phyloP scores from a whole-genome alignment of 2,113 vertebrate genomes.

The Crotalus viridis region DNA sequence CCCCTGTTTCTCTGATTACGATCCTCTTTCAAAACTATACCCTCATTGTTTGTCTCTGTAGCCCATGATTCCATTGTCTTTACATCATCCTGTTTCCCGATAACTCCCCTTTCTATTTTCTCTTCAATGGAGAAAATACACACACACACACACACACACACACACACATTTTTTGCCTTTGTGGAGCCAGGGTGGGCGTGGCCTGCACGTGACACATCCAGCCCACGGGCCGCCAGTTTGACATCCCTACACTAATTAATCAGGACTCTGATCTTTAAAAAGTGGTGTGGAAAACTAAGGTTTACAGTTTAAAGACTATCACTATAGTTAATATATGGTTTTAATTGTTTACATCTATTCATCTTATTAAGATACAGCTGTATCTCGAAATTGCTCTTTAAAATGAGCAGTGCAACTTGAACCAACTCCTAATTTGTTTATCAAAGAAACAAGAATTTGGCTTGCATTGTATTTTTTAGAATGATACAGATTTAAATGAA shows the following conservation, averaged over 20 bases:
- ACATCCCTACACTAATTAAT: background rate
- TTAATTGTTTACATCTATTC: background rate
- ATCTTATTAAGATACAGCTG: background rate
- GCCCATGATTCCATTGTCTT: too few relatives aligned
- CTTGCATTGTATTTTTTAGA: constrained; percentile 3
- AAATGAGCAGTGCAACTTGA: background rate
- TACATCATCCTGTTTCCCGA: too few relatives aligned
- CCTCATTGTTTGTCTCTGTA: too few relatives aligned
- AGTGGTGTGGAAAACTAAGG: background rate
- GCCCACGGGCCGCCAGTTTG: too few relatives aligned
- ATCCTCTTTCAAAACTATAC: too few relatives aligned
- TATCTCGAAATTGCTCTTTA: accelerated
- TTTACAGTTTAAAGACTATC: background rate
- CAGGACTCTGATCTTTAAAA: background rate
- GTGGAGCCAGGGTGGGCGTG: too few relatives aligned
- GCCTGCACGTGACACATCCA: too few relatives aligned
- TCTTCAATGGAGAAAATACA: too few relatives aligned
- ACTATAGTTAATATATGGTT: background rate
- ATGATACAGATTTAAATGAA: background rate
- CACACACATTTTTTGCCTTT: background rate
- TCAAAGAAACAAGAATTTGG: background rate
- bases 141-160: too few relatives aligned
- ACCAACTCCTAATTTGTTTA: constrained; percentile 9
- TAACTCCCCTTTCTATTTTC: too few relatives aligned
- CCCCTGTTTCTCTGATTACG: too few relatives aligned